Base-by-base conservation (phyloP, 2,113 vertebrate genomes). In the Apteryx owenii region DNA sequence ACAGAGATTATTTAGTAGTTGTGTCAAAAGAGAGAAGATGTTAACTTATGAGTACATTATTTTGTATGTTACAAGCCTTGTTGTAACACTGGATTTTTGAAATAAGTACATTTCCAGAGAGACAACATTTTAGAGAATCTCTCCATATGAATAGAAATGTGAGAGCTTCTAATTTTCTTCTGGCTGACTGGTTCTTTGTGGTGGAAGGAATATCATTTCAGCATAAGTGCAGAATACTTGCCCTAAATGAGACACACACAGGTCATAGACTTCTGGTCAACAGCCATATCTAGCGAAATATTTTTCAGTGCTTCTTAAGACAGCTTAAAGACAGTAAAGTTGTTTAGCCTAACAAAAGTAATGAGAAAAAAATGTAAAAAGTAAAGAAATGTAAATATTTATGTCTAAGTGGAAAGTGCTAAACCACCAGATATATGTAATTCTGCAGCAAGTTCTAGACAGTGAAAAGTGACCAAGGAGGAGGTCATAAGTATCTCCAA, bases 241-340 rank as follows among this genome's bases (percentile, higher is more conserved):
- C 14, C 40, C 8, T 29, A 69, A 80, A 54, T 3, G 6, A 44
- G 26, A 8, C 8, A 26, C 20, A 51, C 6, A 15, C 0, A 0
- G 0, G 68, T 75, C 26, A 21, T 9, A 84, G 33, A 23, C 17
- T n/a, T 66, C 26, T 40, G 2, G 4, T 84, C 56, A 71, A 7
- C 14, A 33, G 12, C 54, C 15, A 20, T 12, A 33, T 18, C 8
- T 40, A 29, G 26, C 79, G 54, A 23, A 17, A 54, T 13, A 91
- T 86, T 84, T 86, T 84, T 78, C 73, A 62, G 3, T 53, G 12
- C 4, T 89, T 79, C 10, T 69, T 53, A 78, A 66, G 20, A 29
- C 5, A 75, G 14, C 19, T 40, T 46, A 71, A 79, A 58, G 5
- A 22, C 16, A 4, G 6, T 18, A 70, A 72, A 40, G 5, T 9